phyloP scores from a whole-genome alignment of 2,888 invertebrate species.

The Acanthococcus lagerstroemiae region DNA sequence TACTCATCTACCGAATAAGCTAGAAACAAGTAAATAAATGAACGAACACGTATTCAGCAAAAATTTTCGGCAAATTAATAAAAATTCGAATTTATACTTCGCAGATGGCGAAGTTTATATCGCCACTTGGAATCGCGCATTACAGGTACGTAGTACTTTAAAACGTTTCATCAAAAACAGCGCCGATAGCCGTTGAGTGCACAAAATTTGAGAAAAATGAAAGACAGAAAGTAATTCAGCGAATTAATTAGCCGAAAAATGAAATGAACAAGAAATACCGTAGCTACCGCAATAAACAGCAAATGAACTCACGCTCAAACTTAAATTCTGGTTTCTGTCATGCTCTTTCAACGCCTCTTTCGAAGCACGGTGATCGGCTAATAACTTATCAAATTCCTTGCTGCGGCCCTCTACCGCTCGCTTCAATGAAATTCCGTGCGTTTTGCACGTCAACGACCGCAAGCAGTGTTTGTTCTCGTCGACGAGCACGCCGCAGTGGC shows the following conservation, averaged over 20 bases:
- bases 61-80: too few species aligned
- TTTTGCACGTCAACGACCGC: conserved; percentile 22
- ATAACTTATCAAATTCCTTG: conserved; percentile 20
- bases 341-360: conserved; percentile 21
- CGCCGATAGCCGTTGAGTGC: too few species aligned
- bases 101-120: too few species aligned
- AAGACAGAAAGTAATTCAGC: too few species aligned
- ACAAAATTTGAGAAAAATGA: too few species aligned
- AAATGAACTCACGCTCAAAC: conserved; percentile 20
- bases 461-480: conserved; percentile 20
- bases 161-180: too few species aligned
- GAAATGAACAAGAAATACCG: too few species aligned
- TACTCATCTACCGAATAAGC: not conserved
- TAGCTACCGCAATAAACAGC: not conserved
- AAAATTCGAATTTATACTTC: too few species aligned
- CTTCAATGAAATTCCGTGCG: conserved; percentile 14
- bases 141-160: too few species aligned
- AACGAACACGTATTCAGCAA: not conserved
- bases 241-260: too few species aligned
- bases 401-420: conserved; percentile 23
- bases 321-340: not conserved
- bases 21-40: not conserved
- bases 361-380: conserved; percentile 21
- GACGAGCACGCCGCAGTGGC: conserved; percentile 16
- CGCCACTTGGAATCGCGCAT: too few species aligned